These are phyloP conservation scores for Nibea albiflora DNA, from an alignment of 2,113 vertebrate species.

Conservation along the genomic window DNA sequence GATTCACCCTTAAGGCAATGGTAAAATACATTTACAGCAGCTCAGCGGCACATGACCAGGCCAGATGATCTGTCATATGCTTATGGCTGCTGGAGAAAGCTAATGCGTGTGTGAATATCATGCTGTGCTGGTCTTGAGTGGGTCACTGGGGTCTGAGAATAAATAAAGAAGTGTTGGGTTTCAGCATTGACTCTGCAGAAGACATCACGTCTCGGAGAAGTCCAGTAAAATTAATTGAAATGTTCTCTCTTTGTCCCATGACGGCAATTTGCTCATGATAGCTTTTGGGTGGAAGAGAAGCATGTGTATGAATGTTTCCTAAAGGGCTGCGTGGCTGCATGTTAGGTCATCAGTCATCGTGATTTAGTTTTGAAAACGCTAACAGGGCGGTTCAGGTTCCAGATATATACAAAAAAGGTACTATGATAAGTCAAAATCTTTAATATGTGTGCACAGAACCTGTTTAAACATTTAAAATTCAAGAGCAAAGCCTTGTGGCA, in stretches of 20 bases:
- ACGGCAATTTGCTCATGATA: constrained; percentile 50
- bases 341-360: constrained; percentile 22
- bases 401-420: background rate
- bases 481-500: background rate
- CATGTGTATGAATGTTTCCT: constrained; percentile 33
- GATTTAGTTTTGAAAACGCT: constrained; percentile 19
- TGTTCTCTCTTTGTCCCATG: constrained; percentile 44
- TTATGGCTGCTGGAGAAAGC: constrained; percentile 41
- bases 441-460: background rate
- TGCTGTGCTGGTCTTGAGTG: constrained; percentile 14
- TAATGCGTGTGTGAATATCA: constrained; percentile 22
- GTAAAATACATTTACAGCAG: constrained; percentile 52
- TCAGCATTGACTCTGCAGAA: constrained; percentile 74
- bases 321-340: constrained; percentile 7
- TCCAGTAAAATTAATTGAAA: constrained; percentile 60
- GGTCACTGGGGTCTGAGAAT: constrained; percentile 37
- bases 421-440: background rate
- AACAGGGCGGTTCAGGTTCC: background rate
- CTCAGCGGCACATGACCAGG: constrained; percentile 30
- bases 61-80: constrained; percentile 30
- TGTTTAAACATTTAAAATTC: constrained; percentile 20
- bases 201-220: constrained; percentile 52
- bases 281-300: constrained; percentile 35
- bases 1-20: constrained; percentile 6
- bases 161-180: constrained; percentile 65